phyloP scores from a whole-genome alignment of 2,888 invertebrate species.

The Hirtodrosophila histrioides region DNA sequence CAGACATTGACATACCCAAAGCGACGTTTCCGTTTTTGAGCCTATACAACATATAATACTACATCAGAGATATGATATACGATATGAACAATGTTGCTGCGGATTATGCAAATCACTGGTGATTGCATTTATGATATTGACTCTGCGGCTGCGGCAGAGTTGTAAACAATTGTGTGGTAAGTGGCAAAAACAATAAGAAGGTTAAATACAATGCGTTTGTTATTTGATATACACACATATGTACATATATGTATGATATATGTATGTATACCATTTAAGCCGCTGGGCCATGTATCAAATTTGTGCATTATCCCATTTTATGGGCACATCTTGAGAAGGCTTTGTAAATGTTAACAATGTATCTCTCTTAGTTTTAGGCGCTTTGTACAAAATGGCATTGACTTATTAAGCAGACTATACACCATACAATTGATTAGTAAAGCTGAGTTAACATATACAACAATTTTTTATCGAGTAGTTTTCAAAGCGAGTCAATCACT shows the following conservation, averaged over 20 bases:
- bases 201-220: slow-evolving; percentile 60
- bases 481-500: too few relatives aligned
- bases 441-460: too few relatives aligned
- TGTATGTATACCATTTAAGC: neutral
- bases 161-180: slow-evolving; percentile 58
- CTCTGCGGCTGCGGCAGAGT: slow-evolving; percentile 16
- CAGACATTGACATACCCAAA: slow-evolving; percentile 30
- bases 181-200: slow-evolving; percentile 71
- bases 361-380: neutral
- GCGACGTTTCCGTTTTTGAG: slow-evolving; percentile 8
- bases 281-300: slow-evolving; percentile 24
- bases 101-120: slow-evolving; percentile 54
- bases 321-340: slow-evolving; percentile 8
- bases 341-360: slow-evolving; percentile 42
- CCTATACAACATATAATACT: neutral
- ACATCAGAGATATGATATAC: slow-evolving; percentile 1
- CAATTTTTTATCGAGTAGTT: too few relatives aligned
- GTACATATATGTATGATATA: too few relatives aligned
- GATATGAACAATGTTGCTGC: slow-evolving; percentile 7
- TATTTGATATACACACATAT: slow-evolving; percentile 28
- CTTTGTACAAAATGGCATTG: slow-evolving; percentile 29
- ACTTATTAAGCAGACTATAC: neutral
- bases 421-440: too few relatives aligned
- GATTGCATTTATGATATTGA: slow-evolving; percentile 52
- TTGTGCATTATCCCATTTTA: slow-evolving; percentile 22